These are phyloP conservation scores for Cottoperca gobio DNA, from an alignment of 2,797 vertebrate genomes.

Conservation along the genomic window DNA sequence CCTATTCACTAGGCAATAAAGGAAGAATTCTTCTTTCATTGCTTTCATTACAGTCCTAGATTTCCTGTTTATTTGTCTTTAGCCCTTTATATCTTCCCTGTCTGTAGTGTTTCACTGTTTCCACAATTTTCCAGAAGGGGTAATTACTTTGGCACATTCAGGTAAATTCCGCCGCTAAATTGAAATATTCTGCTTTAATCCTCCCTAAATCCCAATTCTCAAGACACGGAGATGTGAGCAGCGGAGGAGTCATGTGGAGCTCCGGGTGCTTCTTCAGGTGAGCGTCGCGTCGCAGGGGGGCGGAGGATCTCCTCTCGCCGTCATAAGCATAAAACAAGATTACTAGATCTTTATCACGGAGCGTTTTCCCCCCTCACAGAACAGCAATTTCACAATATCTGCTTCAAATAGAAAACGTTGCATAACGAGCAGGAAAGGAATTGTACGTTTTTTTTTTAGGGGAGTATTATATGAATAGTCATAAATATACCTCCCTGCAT, in stretches of 20 bases:
- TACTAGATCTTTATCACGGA: constrained; percentile 70
- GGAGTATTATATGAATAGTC: constrained; percentile 53
- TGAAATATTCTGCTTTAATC: constrained; percentile 79
- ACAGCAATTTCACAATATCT: constrained; percentile 44
- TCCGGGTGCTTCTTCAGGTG: constrained; percentile 76
- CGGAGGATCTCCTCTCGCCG: constrained; percentile 61
- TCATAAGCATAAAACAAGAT: constrained; percentile 78
- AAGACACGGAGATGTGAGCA: constrained; percentile 58
- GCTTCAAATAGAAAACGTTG: constrained; percentile 48
- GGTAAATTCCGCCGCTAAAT: constrained; percentile 74
- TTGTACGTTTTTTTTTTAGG: constrained; percentile 18
- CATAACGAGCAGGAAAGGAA: constrained; percentile 61
- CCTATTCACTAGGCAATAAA: constrained; percentile 41
- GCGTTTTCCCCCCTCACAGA: constrained; percentile 14
- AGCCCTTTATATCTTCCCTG: constrained; percentile 45
- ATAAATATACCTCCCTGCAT: constrained; percentile 54
- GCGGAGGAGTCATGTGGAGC: constrained; percentile 62
- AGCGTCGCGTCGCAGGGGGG: constrained; percentile 63
- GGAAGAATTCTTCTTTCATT: constrained; percentile 47
- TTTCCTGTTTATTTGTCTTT: constrained; percentile 60
- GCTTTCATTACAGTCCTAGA: constrained; percentile 58
- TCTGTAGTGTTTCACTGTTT: constrained; percentile 58
- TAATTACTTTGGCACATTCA: constrained; percentile 76
- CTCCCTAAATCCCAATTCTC: constrained; percentile 70
- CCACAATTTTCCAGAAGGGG: constrained; percentile 57